These are phyloP conservation scores for Gallirallus australis DNA, from an alignment of 2,797 vertebrate species.

Conservation along the genomic window DNA sequence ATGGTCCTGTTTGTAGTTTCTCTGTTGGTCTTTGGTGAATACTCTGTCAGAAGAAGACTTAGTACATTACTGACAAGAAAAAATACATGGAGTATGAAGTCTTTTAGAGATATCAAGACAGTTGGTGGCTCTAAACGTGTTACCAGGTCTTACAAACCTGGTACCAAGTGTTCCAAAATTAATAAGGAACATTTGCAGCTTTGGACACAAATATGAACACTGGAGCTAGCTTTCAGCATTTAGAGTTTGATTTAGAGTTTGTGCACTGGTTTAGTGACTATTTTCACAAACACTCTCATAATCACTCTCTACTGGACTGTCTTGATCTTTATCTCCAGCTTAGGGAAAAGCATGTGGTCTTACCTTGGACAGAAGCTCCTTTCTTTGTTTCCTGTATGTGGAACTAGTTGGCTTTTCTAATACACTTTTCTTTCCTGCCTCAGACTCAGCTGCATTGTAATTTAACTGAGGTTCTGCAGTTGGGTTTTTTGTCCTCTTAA, in stretches of 20 bases:
- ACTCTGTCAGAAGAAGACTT: background rate
- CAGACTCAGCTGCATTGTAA: background rate
- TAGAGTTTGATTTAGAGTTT: background rate
- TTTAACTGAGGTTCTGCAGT: background rate
- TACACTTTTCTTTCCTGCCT: background rate
- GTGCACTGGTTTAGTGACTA: background rate
- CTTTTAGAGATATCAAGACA: background rate
- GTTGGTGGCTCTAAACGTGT: background rate
- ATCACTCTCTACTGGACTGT: background rate
- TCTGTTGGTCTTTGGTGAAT: background rate
- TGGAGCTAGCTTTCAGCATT: background rate
- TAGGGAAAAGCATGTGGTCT: background rate
- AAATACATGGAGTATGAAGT: background rate
- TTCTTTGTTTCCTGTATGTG: background rate
- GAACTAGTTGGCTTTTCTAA: background rate
- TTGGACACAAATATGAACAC: background rate
- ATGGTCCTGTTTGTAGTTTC: background rate
- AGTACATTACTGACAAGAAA: background rate
- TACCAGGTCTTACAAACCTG: background rate
- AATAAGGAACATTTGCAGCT: background rate
- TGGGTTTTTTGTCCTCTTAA: background rate
- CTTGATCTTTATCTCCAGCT: background rate
- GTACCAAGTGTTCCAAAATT: background rate
- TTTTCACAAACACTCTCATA: background rate
- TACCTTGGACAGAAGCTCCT: background rate